Percentiles rank a stretch among this genome's conserved stretches.
These are phyloP conservation scores for Rhorus exstirpatorius DNA, from an alignment of 2,888 invertebrate genomes.

Conservation along the genomic window DNA sequence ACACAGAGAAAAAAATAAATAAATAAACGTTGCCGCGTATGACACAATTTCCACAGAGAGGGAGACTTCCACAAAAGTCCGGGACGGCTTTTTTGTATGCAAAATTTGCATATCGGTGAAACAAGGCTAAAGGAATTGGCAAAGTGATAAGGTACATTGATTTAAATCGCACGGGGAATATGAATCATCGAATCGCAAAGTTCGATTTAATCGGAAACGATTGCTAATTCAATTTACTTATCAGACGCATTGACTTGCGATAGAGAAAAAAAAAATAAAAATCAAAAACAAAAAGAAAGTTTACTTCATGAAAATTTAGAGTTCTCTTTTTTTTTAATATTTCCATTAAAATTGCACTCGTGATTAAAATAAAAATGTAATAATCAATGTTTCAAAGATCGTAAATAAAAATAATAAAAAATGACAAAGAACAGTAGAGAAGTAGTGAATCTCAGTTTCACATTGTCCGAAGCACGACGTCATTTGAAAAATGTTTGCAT, in stretches of 20 bases:
- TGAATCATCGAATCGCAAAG: conserved; percentile 22
- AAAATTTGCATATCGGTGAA: conserved; percentile 46
- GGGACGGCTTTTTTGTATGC: conserved; percentile 30
- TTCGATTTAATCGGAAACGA: conserved; percentile 5
- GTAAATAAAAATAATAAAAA: too few relatives aligned
- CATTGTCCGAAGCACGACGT: too few relatives aligned
- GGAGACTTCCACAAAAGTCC: conserved; percentile 54
- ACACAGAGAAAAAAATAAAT: conserved; percentile 23
- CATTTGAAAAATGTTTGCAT: too few relatives aligned
- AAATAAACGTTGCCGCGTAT: conserved; percentile 37
- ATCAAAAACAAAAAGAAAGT: background rate
- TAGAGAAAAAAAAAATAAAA: background rate
- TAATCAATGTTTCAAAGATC: too few relatives aligned
- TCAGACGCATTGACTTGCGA: background rate
- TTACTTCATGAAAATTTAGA: too few relatives aligned
- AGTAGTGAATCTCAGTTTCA: too few relatives aligned
- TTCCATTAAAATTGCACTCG: too few relatives aligned
- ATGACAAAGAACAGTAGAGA: too few relatives aligned
- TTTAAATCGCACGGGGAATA: background rate
- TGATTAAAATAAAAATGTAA: too few relatives aligned
- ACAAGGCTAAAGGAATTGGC: conserved; percentile 31
- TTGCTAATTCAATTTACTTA: background rate
- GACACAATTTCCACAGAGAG: conserved; percentile 8
- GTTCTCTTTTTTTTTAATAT: too few relatives aligned
- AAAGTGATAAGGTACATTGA: conserved; percentile 38